phyloP scores from a whole-genome alignment of 2,888 invertebrate species.

The Acrobasis repandana region DNA sequence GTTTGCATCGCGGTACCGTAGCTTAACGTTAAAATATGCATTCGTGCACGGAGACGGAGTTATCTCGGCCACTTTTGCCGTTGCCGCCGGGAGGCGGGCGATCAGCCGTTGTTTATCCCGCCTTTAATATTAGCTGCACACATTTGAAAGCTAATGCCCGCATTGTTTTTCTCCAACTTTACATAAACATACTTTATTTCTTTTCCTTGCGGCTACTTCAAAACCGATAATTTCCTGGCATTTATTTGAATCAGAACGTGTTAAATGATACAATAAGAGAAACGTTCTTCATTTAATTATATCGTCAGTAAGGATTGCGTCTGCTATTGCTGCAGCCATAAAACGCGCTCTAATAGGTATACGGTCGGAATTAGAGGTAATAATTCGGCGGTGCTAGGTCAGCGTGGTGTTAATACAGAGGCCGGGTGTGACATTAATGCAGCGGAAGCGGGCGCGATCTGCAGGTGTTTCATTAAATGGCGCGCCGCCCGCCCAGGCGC shows the following conservation, averaged over 20 bases:
- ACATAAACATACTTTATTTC: conserved; percentile 4
- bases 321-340: conserved; percentile 12
- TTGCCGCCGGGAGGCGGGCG: conserved; percentile 54
- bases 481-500: conserved; percentile 67
- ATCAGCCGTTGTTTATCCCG: conserved; percentile 67
- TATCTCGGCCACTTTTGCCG: conserved; percentile 71
- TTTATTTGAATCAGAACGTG: background rate
- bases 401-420: conserved; percentile 41
- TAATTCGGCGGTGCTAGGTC: conserved; percentile 32
- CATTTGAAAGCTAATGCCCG: conserved; percentile 12
- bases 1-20: conserved; percentile 66
- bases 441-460: conserved; percentile 76
- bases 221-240: background rate
- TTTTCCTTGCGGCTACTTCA: background rate
- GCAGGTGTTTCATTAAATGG: conserved; percentile 82
- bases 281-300: background rate
- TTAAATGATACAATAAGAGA: background rate
- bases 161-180: conserved; percentile 10
- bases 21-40: conserved; percentile 78
- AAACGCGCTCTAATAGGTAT: conserved; percentile 19
- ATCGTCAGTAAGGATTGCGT: background rate
- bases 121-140: conserved; percentile 58
- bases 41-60: conserved; percentile 66
- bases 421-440: conserved; percentile 72
- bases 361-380: conserved; percentile 27